A percentile compares a stretch with the other conserved stretches of the same genome.
Conservation (phyloP, 2,113 vertebrate genomes). For the Forbesichthys agassizii region DNA sequence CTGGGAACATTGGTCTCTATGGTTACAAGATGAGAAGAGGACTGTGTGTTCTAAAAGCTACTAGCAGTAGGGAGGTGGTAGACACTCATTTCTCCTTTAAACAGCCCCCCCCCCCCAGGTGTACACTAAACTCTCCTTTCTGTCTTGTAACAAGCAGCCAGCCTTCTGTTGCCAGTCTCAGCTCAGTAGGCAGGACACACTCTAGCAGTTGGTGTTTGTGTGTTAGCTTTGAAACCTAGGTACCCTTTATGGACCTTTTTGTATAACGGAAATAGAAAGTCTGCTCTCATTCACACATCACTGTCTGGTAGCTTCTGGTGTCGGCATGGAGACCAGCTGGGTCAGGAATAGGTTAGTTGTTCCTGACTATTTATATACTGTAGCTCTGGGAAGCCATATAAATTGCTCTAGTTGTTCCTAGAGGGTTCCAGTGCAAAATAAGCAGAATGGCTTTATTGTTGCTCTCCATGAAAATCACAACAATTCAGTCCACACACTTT, state of each 20-base stretch:
- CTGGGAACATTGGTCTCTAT: constrained; percentile 64
- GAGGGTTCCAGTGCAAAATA: constrained; percentile 32
- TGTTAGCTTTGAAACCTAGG: too few species aligned
- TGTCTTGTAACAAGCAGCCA: neutral
- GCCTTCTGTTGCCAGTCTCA: constrained; percentile 26
- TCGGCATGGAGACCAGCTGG: constrained; percentile 66
- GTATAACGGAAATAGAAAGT: neutral
- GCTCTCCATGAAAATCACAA: constrained; percentile 8
- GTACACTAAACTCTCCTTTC: neutral
- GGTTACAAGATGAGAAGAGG: constrained; percentile 63
- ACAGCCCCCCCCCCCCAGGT: neutral
- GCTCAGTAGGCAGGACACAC: constrained; percentile 17
- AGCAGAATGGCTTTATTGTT: constrained; percentile 25
- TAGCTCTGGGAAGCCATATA: too few species aligned
- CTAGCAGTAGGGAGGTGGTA: constrained; percentile 32
- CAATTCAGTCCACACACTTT: neutral
- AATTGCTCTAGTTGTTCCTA: constrained; percentile 30
- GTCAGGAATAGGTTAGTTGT: constrained; percentile 25
- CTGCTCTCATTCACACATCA: constrained; percentile 2
- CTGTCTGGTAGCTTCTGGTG: constrained; percentile 64
- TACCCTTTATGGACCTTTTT: neutral
- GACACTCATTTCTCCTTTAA: constrained; percentile 6
- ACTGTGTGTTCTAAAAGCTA: constrained; percentile 44
- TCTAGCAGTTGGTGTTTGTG: too few species aligned
- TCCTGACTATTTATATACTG: too few species aligned